phyloP scores from a whole-genome alignment of 2,797 vertebrate genomes.

The Ceryle rudis region DNA sequence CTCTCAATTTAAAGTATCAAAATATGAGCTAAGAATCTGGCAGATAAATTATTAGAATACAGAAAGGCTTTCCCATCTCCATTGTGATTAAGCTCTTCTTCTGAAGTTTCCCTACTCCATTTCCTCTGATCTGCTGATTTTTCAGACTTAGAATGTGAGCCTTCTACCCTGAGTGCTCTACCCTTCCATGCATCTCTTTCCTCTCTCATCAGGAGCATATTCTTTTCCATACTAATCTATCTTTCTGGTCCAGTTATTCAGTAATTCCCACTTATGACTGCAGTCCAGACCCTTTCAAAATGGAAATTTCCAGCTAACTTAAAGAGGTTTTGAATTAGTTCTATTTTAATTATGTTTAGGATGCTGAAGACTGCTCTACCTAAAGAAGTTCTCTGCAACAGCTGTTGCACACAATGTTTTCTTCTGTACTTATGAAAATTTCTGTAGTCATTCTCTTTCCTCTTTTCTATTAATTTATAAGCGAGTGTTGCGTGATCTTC shows the following conservation, averaged over 20 bases:
- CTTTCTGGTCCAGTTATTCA: background rate
- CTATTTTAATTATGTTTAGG: background rate
- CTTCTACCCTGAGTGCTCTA: background rate
- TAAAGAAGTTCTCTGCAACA: background rate
- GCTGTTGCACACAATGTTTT: background rate
- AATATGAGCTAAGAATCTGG: slow-evolving; percentile 56
- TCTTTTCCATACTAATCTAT: background rate
- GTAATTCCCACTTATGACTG: background rate
- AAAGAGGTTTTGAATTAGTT: background rate
- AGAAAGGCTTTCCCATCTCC: background rate
- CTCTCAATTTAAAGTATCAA: slow-evolving; percentile 50
- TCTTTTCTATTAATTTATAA: background rate
- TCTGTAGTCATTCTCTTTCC: background rate
- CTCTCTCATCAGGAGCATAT: slow-evolving; percentile 1
- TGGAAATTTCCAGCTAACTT: background rate
- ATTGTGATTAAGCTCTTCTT: background rate
- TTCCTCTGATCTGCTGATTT: background rate
- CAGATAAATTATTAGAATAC: slow-evolving; percentile 72
- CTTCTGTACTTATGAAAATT: background rate
- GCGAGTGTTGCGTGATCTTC: background rate
- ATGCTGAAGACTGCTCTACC: background rate
- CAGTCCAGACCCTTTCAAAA: background rate
- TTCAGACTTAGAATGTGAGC: background rate
- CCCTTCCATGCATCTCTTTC: background rate
- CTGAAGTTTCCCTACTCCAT: background rate